Evolutionary conservation across 2,888 invertebrate genomes (phyloP), one percentile per base, ranked within the genome.

Genomic region (Dynastes grantii): DNA sequence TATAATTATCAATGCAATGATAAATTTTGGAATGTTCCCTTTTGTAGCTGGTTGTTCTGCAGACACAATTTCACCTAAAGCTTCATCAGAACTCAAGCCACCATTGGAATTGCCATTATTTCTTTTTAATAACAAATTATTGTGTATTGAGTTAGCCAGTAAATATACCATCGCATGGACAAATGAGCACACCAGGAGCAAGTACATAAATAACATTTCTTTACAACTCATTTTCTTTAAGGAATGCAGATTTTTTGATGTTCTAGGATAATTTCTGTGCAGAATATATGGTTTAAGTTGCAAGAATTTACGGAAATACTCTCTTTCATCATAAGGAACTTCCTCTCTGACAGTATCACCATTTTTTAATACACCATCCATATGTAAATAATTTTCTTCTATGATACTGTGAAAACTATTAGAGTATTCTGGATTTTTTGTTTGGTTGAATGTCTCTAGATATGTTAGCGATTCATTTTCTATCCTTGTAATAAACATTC

Each of bases 131-230:
- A 58, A 1, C 22, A 58, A 2, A 27, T 27, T 63, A 9, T 9
- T 32, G 9, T 6, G 8, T 8, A 63, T 5, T 5, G 8, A 29
- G 29, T 29, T 13, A 22, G 63, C 29, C 9, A 63, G 9, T n/a
- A 88, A 77, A 6, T 85, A 83, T 64, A 87, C 79, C 37, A 87
- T 81, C 73, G 86, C 87, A 76, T 87, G 86, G 27, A 85, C 61
- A 78, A 87, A 88, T 3, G 87, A 86, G 77, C 85, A 86, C 16
- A 87, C 76, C 22, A 88, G 80, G 80, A 88, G 81, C 29, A 86
- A 83, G 79, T 87, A 84, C 81, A 85, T 82, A 77, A 86, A 79
- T 51, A 86, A 85, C 16, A 81, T 80, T 70, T 83, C 79, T 40
- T 83, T 81, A 51, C 77, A 77, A 11, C 32, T 40, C 37, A 67